Evolutionary conservation across 2,797 vertebrate species (phyloP), one percentile per base, ranked within the genome.

Genomic region (Poecilia gillii): DNA sequence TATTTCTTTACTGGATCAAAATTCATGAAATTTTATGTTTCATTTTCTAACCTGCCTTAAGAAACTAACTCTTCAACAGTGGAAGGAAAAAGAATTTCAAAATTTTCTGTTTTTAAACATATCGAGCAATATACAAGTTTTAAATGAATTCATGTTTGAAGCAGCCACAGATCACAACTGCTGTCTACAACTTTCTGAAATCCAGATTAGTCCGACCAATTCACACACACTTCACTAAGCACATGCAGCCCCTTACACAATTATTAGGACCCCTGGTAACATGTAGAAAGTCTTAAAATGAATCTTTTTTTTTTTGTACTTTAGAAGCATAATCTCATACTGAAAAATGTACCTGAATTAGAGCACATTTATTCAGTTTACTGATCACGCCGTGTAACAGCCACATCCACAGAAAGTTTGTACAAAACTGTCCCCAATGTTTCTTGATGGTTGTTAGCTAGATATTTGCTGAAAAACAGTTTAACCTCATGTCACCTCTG

Each of bases 181-280:
- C 43, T 28, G 46, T 5, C 47, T 46, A 70, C 14, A 47, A 23
- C 51, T 53, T 66, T 84, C 13, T 73, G 76, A 82, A 91, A 85
- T 84, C 83, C 7, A 49, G 81, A 79, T 85, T 51, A 71, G 87
- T 84, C 87, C 85, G 81, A 72, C 51, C 53, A 39, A 78, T 18
- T 71, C 47, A 73, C 59, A 78, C 55, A 79, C 77, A 16, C 68
- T 77, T 53, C 41, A n/a, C 2, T 14, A 43, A 71, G 25, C 68
- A 71, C 68, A 70, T 14, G 1, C 8, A n/a, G 68, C 25, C 25
- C 23, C 39, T n/a, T 71, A 6, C 68, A 71, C 41, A 71, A 45
- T 45, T n/a, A 43, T 28, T n/a, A 9, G 66, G 39, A 70, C 14
- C 66, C 39, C 11, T 70, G 39, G 41, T 45, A n/a, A 70, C 33